phyloP scores from a whole-genome alignment of 1,140 invertebrate species.

The Drosophila albomicans region DNA sequence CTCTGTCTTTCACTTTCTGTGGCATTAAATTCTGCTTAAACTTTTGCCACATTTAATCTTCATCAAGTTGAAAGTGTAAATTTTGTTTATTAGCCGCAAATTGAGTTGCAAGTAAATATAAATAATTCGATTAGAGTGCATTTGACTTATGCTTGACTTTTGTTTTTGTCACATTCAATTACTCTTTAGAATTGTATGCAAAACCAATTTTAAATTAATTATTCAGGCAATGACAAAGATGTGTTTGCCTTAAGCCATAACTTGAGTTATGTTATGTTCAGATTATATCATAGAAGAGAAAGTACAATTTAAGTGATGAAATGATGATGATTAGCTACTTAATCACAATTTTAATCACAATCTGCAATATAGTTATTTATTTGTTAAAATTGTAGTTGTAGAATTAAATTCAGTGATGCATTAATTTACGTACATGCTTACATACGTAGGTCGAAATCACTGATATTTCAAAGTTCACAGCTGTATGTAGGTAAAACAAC shows the following conservation, averaged over 20 bases:
- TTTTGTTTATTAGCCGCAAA: slow-evolving; percentile 2
- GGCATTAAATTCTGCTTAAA: neutral
- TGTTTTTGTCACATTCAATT: slow-evolving; percentile 13
- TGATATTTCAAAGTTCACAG: too few species aligned
- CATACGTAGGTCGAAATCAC: too few species aligned
- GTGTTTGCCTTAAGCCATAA: neutral
- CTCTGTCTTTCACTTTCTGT: neutral
- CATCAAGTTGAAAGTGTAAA: slow-evolving; percentile 17
- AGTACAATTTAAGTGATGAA: too few species aligned
- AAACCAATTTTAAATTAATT: slow-evolving; percentile 1
- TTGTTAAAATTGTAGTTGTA: too few species aligned
- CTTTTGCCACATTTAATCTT: neutral
- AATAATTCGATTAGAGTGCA: slow-evolving; percentile 18
- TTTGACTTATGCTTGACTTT: neutral
- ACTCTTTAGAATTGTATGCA: neutral
- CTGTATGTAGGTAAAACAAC: too few species aligned
- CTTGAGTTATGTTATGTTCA: too few species aligned
- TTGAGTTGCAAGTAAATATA: slow-evolving; percentile 13
- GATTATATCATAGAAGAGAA: neutral
- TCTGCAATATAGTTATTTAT: too few species aligned
- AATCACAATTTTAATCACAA: too few species aligned
- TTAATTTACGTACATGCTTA: too few species aligned
- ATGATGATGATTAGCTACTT: too few species aligned
- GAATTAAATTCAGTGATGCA: too few species aligned
- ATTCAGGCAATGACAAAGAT: neutral